These are phyloP conservation scores for Chromoteleia sp. DNA, from an alignment of 2,888 invertebrate genomes.

Conservation along the genomic window DNA sequence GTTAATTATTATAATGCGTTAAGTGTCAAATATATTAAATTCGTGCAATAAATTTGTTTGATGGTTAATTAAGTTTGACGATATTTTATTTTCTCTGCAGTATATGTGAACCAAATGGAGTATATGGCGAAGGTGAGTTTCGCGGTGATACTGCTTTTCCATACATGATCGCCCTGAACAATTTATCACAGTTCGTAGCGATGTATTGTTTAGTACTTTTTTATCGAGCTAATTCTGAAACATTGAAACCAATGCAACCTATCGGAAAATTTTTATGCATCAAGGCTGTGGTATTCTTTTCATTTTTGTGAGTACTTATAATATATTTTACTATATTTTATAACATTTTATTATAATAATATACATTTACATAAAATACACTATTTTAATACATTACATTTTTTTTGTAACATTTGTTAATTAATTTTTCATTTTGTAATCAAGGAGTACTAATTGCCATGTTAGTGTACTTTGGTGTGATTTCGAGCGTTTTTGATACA, in stretches of 20 bases:
- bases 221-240: constrained; percentile 94
- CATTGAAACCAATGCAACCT: constrained; percentile 96
- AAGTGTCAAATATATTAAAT: too few species aligned
- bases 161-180: constrained; percentile 94
- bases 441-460: constrained; percentile 96
- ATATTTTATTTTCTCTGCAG: constrained; percentile 82
- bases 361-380: too few species aligned
- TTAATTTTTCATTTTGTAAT: constrained; percentile 86
- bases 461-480: constrained; percentile 92
- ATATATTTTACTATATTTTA: constrained; percentile 30
- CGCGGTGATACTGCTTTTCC: constrained; percentile 94
- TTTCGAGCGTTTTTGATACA: constrained; percentile 91
- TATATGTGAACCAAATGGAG: constrained; percentile 93
- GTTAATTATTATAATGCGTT: too few species aligned
- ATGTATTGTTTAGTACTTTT: constrained; percentile 98
- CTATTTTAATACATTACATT: too few species aligned
- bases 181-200: constrained; percentile 96
- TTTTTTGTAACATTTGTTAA: background rate
- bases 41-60: too few species aligned
- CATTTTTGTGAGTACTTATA: constrained; percentile 94
- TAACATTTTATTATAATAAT: too few species aligned
- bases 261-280: constrained; percentile 98
- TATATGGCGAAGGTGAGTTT: constrained; percentile 97
- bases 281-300: constrained; percentile 98
- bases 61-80: too few species aligned